Base-by-base conservation (phyloP, 2,113 vertebrate genomes). In the Callipepla californica region DNA sequence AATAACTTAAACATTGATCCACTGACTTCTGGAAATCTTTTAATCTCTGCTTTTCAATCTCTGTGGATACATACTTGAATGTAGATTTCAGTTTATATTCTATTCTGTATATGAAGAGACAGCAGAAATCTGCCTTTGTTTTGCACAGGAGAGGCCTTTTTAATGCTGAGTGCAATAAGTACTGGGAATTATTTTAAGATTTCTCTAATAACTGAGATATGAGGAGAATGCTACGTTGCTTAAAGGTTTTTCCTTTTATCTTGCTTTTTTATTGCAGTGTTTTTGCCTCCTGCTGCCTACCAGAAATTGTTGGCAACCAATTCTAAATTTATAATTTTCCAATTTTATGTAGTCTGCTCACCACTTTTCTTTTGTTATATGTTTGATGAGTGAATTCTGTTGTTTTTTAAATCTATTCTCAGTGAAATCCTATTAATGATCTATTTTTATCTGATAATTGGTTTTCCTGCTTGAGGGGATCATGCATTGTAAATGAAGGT, bases 361-460 rank as follows among this genome's bases (percentile, higher is more conserved):
- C 23, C 18, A 11, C 23, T 20, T 5, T 17, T 34, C 3, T 1
- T 9, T 15, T n/a, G 28, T 9, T 26, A 38, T 86, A 55, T 59
- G 32, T 40, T 62, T 26, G 36, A 14, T n/a, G 32, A 18, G 32
- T 63, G 36, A 7, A 7, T 53, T 51, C 25, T 26, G 28, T 55
- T 61, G 23, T 61, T 58, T 83, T 80, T 92, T 72, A 92, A 34
- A 42, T 90, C 65, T 77, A 17, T 85, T 83, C 59, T 81, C 36
- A 23, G 78, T 89, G 55, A 90, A 66, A 30, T 61, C 40, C 36
- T 67, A 58, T 11, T 20, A 19, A n/a, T 80, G 58, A 77, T 95
- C 59, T 95, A 2, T 92, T 95, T 96, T 95, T 95, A 73, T 84
- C 85, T 90, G 77, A 85, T 83, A 93, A 95, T 94, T 95, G 77